phyloP scores from a whole-genome alignment of 37 sponge, comb jelly and placozoan species.

The Aplysina aerophoba region DNA sequence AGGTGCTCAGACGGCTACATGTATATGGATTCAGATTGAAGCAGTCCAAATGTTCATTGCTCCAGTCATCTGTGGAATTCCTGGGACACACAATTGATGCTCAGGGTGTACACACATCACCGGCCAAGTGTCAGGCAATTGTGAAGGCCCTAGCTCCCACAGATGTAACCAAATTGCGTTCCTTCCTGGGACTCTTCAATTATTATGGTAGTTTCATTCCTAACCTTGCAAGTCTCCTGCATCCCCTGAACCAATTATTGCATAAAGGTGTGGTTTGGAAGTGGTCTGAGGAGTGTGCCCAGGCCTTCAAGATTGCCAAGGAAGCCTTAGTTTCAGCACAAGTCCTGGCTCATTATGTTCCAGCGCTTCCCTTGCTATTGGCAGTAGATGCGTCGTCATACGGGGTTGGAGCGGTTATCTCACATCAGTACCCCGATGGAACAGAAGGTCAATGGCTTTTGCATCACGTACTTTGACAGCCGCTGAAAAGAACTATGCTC shows the following conservation, averaged over 20 bases:
- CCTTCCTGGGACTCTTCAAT: constrained; percentile 25
- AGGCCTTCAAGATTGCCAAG: constrained; percentile 24
- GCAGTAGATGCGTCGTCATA: constrained; percentile 34
- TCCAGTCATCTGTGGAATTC: constrained; percentile 14
- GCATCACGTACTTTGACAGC: constrained; percentile 14
- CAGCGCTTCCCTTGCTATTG: background rate
- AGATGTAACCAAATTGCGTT: constrained; percentile 28
- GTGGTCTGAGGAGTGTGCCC: constrained; percentile 3
- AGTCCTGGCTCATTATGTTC: constrained; percentile 34
- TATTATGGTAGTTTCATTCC: constrained; percentile 40
- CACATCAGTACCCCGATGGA: constrained; percentile 31
- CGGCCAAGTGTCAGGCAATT: constrained; percentile 9
- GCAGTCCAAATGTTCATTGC: constrained; percentile 8
- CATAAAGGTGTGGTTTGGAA: constrained; percentile 20
- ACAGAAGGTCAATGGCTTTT: constrained; percentile 42
- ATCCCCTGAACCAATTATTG: constrained; percentile 29
- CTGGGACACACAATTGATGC: constrained; percentile 27
- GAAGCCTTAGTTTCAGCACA: constrained; percentile 10
- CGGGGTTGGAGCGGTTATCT: constrained; percentile 36
- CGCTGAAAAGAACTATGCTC: constrained; percentile 5
- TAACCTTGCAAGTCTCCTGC: background rate
- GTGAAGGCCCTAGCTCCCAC: constrained; percentile 33
- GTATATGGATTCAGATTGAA: background rate
- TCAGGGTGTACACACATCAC: constrained; percentile 5
- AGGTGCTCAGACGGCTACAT: background rate